These are phyloP conservation scores for Manis crassicaudata DNA, from an alignment of 2,797 vertebrate genomes.

Conservation along the genomic window DNA sequence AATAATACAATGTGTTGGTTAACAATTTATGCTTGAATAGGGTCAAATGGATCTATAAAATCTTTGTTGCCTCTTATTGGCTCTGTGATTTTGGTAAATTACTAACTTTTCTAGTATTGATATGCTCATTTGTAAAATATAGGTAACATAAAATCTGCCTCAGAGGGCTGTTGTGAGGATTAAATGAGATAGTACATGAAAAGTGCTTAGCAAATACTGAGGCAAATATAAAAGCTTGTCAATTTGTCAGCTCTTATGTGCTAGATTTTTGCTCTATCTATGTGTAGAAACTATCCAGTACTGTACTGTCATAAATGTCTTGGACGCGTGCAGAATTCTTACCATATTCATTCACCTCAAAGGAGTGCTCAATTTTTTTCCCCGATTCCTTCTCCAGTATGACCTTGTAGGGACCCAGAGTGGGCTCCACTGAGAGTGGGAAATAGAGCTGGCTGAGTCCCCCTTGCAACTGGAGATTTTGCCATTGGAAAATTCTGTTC, in stretches of 20 bases:
- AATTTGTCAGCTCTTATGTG: not conserved
- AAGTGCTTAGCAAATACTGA: not conserved
- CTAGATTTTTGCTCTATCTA: not conserved
- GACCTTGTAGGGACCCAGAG: conserved; percentile 80
- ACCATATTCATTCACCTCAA: conserved; percentile 85
- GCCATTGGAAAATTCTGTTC: conserved; percentile 84
- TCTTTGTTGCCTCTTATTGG: not conserved
- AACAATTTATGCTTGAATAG: not conserved
- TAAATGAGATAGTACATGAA: not conserved
- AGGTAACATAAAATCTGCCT: not conserved
- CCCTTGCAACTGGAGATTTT: conserved; percentile 22
- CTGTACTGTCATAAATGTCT: not conserved
- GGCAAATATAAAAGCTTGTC: not conserved
- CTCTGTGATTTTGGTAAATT: not conserved
- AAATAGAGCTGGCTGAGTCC: conserved; percentile 83
- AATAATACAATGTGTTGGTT: not conserved
- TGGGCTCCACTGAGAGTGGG: conserved; percentile 83
- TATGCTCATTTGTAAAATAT: not conserved
- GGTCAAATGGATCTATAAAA: not conserved
- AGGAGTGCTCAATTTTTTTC: conserved; percentile 56
- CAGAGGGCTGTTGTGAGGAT: not conserved
- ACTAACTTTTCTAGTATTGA: not conserved
- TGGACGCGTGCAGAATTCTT: conserved; percentile 13
- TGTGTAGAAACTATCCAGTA: not conserved
- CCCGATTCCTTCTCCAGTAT: conserved; percentile 67